phyloP scores from a whole-genome alignment of 2,888 invertebrate species.

The Sesamia inferens region DNA sequence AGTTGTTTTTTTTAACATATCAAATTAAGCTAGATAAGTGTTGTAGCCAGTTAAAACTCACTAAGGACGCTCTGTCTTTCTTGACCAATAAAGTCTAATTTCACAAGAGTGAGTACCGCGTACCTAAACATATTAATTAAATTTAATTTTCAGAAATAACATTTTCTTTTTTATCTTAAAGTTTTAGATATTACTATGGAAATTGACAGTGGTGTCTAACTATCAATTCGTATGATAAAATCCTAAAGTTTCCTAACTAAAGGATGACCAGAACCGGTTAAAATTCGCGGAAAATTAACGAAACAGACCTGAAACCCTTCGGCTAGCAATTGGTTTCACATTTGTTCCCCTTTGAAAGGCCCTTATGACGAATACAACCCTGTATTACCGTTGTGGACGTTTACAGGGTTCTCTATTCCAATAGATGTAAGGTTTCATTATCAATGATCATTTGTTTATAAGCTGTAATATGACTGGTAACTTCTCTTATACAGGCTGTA shows the following conservation, averaged over 20 bases:
- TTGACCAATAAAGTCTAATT: background rate
- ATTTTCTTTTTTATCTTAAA: background rate
- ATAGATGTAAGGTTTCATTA: slow-evolving; percentile 19
- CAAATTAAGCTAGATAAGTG: background rate
- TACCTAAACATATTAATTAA: background rate
- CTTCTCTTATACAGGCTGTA: slow-evolving; percentile 53
- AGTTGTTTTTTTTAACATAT: background rate
- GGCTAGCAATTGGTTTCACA: slow-evolving; percentile 64
- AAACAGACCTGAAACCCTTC: slow-evolving; percentile 59
- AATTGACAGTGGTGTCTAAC: no score
- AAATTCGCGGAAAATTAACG: slow-evolving; percentile 54
- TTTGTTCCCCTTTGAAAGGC: slow-evolving; percentile 60
- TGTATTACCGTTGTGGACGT: background rate
- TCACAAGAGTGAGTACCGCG: background rate
- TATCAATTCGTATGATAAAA: background rate
- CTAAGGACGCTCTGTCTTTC: no score
- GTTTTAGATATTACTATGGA: no score
- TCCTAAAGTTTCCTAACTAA: slow-evolving; percentile 12
- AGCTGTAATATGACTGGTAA: slow-evolving; percentile 28
- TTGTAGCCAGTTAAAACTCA: background rate
- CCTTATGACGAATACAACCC: slow-evolving; percentile 38
- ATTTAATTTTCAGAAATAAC: background rate
- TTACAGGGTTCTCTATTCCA: background rate
- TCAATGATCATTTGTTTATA: background rate
- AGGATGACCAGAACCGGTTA: slow-evolving; percentile 23